A percentile compares a stretch with the other conserved stretches of the same genome.
phyloP scores from a whole-genome alignment of 2,888 invertebrate genomes.

The Erebia aethiops region DNA sequence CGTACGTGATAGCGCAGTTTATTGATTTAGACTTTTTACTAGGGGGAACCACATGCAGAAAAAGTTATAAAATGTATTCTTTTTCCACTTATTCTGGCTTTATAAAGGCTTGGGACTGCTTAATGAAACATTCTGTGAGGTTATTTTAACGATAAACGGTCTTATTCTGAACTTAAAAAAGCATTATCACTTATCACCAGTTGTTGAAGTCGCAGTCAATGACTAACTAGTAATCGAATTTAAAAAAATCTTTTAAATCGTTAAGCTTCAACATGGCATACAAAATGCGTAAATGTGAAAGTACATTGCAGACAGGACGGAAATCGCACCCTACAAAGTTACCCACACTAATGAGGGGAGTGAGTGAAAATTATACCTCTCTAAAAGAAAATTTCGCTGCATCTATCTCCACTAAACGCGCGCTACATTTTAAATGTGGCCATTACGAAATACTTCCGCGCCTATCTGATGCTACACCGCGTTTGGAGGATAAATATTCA shows the following conservation, averaged over 20 bases:
- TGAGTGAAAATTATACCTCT: slow-evolving; percentile 45
- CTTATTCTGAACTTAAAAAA: too few species aligned
- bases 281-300: slow-evolving; percentile 44
- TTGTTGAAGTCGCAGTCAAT: too few species aligned
- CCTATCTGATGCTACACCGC: slow-evolving; percentile 8
- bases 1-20: slow-evolving; percentile 40
- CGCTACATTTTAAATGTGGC: slow-evolving; percentile 42
- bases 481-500: slow-evolving; percentile 16
- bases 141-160: too few species aligned
- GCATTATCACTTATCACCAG: too few species aligned
- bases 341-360: slow-evolving; percentile 47
- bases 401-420: slow-evolving; percentile 44
- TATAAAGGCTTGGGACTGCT: not conserved
- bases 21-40: slow-evolving; percentile 41
- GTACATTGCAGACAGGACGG: slow-evolving; percentile 41
- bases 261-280: slow-evolving; percentile 5
- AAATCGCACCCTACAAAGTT: slow-evolving; percentile 47
- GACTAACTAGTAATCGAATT: too few species aligned
- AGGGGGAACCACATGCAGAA: not conserved
- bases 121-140: too few species aligned
- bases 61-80: not conserved
- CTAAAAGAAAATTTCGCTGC: slow-evolving; percentile 46
- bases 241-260: too few species aligned
- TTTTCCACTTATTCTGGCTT: not conserved
- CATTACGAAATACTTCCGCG: slow-evolving; percentile 40